A percentile compares a stretch with the other conserved stretches of the same genome.
Evolutionary conservation across 2,113 vertebrate genomes (phyloP).

Genomic region (Vimba vimba): DNA sequence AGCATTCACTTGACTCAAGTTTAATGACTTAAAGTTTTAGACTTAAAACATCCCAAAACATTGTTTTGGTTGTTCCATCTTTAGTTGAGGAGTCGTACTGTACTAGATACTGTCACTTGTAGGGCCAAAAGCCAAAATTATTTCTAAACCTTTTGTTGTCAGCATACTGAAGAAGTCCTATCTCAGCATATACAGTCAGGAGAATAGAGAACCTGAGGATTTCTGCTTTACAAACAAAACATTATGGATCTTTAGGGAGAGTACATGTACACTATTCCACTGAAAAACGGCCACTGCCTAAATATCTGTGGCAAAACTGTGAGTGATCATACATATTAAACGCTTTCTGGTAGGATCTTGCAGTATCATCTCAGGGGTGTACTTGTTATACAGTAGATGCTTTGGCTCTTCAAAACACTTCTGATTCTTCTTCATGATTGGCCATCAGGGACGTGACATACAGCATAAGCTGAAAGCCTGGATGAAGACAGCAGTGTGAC

Average conservation of each 20-base stretch:
- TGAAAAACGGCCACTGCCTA: neutral
- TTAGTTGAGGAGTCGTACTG: neutral
- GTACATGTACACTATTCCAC: neutral
- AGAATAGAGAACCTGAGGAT: neutral
- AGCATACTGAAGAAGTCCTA: neutral
- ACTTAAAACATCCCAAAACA: too few species aligned
- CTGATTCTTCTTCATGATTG: neutral
- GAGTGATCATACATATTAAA: neutral
- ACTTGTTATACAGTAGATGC: neutral
- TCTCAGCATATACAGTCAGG: neutral
- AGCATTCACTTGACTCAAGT: neutral
- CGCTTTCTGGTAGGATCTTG: neutral
- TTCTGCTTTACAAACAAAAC: neutral
- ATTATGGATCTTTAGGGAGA: neutral
- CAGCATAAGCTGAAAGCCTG: constrained; percentile 16
- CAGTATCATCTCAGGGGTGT: neutral
- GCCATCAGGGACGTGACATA: constrained; percentile 6
- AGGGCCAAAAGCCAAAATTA: neutral
- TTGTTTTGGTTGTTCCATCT: neutral
- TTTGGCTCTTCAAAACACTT: constrained; percentile 23
- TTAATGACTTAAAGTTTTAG: neutral
- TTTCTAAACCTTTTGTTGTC: neutral
- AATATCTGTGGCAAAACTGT: neutral
- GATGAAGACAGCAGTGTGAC: neutral
- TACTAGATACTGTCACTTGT: neutral